A percentile compares a stretch with the other conserved stretches of the same genome.
phyloP scores from a whole-genome alignment of 2,888 invertebrate species.

The Balanococcus diminutus region DNA sequence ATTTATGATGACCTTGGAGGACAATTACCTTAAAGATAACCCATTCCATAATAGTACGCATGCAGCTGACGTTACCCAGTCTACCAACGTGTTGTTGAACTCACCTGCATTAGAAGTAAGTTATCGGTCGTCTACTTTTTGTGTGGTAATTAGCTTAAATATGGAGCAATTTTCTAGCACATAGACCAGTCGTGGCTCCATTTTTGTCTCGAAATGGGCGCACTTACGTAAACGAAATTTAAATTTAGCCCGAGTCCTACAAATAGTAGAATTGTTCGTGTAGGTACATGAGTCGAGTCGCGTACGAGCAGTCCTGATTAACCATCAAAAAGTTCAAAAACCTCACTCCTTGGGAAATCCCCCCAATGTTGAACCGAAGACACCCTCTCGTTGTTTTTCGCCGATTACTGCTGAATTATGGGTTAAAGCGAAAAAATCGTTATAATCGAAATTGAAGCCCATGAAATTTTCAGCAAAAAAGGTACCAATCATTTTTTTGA shows the following conservation, averaged over 20 bases:
- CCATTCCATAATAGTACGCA: slow-evolving; percentile 99
- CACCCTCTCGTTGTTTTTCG: not conserved
- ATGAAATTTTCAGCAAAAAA: too few relatives aligned
- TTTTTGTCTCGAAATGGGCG: not conserved
- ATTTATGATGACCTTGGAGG: slow-evolving; percentile 96
- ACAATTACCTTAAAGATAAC: slow-evolving; percentile 96
- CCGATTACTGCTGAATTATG: not conserved
- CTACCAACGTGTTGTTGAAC: slow-evolving; percentile 88
- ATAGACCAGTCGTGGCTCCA: not conserved
- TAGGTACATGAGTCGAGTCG: not conserved
- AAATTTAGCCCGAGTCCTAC: not conserved
- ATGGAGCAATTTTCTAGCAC: not conserved
- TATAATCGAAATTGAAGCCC: too few relatives aligned
- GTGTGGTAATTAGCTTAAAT: not conserved
- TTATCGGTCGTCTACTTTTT: not conserved
- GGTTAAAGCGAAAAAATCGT: too few relatives aligned
- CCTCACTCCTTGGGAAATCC: not conserved
- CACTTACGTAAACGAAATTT: not conserved
- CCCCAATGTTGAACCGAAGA: not conserved
- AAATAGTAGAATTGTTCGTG: not conserved
- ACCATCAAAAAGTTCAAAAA: too few relatives aligned
- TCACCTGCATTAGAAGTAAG: slow-evolving; percentile 89
- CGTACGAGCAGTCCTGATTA: not conserved
- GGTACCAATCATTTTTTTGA: too few relatives aligned
- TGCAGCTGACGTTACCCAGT: slow-evolving; percentile 94